phyloP scores from a whole-genome alignment of 2,888 invertebrate species.

The Synergus laeviventris region DNA sequence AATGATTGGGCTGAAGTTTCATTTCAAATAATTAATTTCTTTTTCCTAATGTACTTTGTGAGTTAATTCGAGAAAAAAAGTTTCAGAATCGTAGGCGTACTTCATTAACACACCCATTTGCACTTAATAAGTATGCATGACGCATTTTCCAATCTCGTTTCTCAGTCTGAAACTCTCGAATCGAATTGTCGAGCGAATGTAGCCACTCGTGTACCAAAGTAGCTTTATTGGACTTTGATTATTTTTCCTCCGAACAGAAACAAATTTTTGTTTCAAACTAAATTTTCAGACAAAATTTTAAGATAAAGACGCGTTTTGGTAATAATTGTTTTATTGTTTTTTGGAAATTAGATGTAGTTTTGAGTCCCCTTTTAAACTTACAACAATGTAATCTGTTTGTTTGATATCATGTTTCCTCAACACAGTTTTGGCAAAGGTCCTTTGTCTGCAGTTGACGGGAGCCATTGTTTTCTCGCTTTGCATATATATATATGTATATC shows the following conservation, averaged over 20 bases:
- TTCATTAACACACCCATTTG: conserved; percentile 12
- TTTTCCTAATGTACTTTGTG: not conserved
- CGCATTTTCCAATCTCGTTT: conserved; percentile 31
- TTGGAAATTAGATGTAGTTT: not conserved
- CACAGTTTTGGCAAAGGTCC: not conserved
- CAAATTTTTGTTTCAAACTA: not conserved
- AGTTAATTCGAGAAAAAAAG: conserved; percentile 9
- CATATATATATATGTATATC: not conserved
- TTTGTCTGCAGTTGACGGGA: not conserved
- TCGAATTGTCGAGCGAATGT: not conserved
- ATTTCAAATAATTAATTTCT: too few relatives aligned
- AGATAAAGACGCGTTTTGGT: not conserved
- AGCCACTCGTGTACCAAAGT: not conserved
- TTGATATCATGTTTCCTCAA: not conserved
- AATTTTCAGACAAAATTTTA: too few relatives aligned
- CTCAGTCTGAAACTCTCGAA: conserved; percentile 3
- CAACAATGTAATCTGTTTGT: not conserved
- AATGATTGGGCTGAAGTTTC: too few relatives aligned
- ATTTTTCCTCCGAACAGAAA: not conserved
- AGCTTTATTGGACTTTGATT: not conserved
- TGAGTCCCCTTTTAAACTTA: not conserved
- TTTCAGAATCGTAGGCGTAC: not conserved
- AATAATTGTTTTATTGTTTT: not conserved
- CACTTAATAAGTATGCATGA: conserved; percentile 23
- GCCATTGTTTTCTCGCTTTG: not conserved